phyloP scores from a whole-genome alignment of 1,140 invertebrate genomes.

The Apis dorsata region DNA sequence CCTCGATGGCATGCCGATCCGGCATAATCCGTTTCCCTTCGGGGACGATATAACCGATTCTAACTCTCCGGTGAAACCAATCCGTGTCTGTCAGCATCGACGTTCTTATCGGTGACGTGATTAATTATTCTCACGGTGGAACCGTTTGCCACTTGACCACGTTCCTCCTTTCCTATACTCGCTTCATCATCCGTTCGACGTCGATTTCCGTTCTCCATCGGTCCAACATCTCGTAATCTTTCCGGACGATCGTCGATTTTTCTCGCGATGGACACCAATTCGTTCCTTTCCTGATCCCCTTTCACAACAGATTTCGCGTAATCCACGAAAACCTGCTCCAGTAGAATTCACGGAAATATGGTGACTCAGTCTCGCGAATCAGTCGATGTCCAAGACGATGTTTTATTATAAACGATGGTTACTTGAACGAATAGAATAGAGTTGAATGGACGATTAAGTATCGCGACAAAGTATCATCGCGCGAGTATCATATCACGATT shows the following conservation, averaged over 20 bases:
- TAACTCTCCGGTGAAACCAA: slow-evolving; percentile 52
- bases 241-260: background rate
- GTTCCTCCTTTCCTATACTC: background rate
- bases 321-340: no score
- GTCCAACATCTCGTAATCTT: background rate
- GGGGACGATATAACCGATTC: slow-evolving; percentile 21
- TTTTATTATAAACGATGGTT: background rate
- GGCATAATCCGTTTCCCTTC: slow-evolving; percentile 53
- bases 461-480: no score
- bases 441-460: background rate
- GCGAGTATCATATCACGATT: no score
- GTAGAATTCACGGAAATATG: no score
- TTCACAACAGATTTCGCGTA: no score
- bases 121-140: slow-evolving; percentile 56
- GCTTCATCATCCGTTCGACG: slow-evolving; percentile 18
- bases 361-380: background rate
- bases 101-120: slow-evolving; percentile 60
- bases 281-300: no score
- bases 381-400: slow-evolving; percentile 3
- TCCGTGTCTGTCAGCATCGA: slow-evolving; percentile 62
- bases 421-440: background rate
- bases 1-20: slow-evolving; percentile 55
- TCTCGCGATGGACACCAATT: no score
- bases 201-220: background rate
- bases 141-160: slow-evolving; percentile 41